A percentile compares a stretch with the other conserved stretches of the same genome.
These are phyloP conservation scores for Protonibea diacanthus DNA, from an alignment of 2,797 vertebrate species.

Conservation along the genomic window DNA sequence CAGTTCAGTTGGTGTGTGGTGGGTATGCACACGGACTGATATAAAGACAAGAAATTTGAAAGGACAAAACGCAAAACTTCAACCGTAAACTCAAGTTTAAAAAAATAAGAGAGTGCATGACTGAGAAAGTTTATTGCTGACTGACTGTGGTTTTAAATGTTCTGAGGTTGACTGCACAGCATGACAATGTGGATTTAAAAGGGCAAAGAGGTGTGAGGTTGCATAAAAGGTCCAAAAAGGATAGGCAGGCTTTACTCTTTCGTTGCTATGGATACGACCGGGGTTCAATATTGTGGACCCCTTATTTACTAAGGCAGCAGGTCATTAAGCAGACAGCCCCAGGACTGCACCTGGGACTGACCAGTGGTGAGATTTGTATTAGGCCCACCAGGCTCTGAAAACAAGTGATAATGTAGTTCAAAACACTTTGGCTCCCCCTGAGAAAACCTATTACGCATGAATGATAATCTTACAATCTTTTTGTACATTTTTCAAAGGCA, in stretches of 20 bases:
- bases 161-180: slow-evolving; percentile 18
- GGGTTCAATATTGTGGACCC: slow-evolving; percentile 16
- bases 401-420: background rate
- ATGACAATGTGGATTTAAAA: slow-evolving; percentile 35
- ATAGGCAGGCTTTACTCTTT: slow-evolving; percentile 14
- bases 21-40: no score
- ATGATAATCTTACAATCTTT: background rate
- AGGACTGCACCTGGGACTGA: background rate
- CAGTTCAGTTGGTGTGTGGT: background rate
- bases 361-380: no score
- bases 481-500: background rate
- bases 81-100: slow-evolving; percentile 4
- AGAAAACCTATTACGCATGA: background rate
- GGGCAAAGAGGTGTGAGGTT: slow-evolving; percentile 15
- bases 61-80: background rate
- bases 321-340: background rate
- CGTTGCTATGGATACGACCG: slow-evolving; percentile 48
- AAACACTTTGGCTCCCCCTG: background rate
- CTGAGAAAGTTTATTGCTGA: background rate
- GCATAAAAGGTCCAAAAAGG: slow-evolving; percentile 26
- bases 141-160: slow-evolving; percentile 19
- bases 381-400: background rate
- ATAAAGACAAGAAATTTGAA: background rate
- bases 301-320: background rate
- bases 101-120: background rate